Base-by-base conservation (phyloP, 1,140 invertebrate species). In the Musca vetustissima region DNA sequence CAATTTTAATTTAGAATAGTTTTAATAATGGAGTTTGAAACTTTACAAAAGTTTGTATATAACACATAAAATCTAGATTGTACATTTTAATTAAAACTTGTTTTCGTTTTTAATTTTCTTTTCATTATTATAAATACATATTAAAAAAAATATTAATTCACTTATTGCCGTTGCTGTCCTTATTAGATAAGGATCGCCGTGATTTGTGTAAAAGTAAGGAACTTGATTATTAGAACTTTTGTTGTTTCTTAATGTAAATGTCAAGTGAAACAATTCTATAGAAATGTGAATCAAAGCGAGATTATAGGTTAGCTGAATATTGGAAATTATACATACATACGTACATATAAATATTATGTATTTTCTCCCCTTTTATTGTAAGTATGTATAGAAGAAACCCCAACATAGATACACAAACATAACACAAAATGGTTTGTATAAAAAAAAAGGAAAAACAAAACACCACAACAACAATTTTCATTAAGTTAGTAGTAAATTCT, bases 231-330 rank as follows among this genome's bases (percentile, higher is more conserved):
- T 17, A 28, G n/a, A n/a, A n/a, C n/a, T n/a, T n/a, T 36, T 61
- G 19, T 61, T 61, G 32, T 36, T 36, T 21, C 32, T 61, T 61
- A 61, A 52, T 21, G 21, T 32, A 43, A 19, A 36, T 43, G 14
- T 36, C 11, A 43, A 43, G 36, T 8, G 36, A 43, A 43, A 13
- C 4, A 53, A 52, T 13, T 4, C 13, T 13, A 52, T 52, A 53
- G 17, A 53, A 53, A 24, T 17, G 36, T 53, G 52, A 53, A 53
- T 66, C 21, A 66, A 66, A 49, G 22, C 32, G 64, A 66, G 64
- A 66, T 66, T 66, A 66, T 66, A 66, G 64, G 64, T 19, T 66
- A 66, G 64, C 19, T 50, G 48, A 50, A 21, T 61, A 61, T 43
- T 28, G 36, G 4, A n/a, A 17, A 19, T 61, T 61, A 9, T 61